phyloP scores from a whole-genome alignment of 2,113 vertebrate genomes.

The Phalacrocorax carbo region DNA sequence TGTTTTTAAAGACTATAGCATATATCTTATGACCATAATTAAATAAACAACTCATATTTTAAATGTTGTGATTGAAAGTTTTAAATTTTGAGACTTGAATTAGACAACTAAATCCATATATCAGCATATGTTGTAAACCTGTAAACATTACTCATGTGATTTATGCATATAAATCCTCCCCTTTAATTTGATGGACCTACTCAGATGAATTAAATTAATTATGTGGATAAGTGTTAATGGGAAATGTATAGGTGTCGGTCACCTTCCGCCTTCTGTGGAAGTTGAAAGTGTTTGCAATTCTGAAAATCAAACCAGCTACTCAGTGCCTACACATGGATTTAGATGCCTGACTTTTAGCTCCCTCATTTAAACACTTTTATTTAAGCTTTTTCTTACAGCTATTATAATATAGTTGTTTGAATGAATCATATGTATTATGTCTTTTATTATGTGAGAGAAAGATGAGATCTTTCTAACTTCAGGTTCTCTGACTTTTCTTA shows the following conservation, averaged over 20 bases:
- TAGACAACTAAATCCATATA: not conserved
- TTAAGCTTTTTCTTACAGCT: slow-evolving; percentile 33
- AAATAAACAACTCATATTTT: not conserved
- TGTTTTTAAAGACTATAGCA: not conserved
- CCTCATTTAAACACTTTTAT: not conserved
- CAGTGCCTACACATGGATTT: slow-evolving; percentile 46
- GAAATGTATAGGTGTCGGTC: not conserved
- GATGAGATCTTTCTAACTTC: not conserved
- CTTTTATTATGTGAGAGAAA: slow-evolving; percentile 32
- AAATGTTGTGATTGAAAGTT: not conserved
- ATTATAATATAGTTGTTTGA: not conserved
- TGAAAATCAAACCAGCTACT: slow-evolving; percentile 46
- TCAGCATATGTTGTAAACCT: not conserved
- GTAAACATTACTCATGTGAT: not conserved
- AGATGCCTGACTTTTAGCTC: slow-evolving; percentile 26
- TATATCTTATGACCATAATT: not conserved
- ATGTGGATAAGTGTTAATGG: not conserved
- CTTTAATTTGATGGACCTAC: slow-evolving; percentile 1
- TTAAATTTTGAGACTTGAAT: not conserved
- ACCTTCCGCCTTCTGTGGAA: slow-evolving; percentile 10
- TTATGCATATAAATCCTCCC: not conserved
- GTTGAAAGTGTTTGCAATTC: not conserved
- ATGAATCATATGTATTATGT: not conserved
- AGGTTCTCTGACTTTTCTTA: not conserved
- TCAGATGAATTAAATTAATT: slow-evolving; percentile 10